phyloP scores from a whole-genome alignment of 2,113 vertebrate species.

The Neodon shergylaensis region DNA sequence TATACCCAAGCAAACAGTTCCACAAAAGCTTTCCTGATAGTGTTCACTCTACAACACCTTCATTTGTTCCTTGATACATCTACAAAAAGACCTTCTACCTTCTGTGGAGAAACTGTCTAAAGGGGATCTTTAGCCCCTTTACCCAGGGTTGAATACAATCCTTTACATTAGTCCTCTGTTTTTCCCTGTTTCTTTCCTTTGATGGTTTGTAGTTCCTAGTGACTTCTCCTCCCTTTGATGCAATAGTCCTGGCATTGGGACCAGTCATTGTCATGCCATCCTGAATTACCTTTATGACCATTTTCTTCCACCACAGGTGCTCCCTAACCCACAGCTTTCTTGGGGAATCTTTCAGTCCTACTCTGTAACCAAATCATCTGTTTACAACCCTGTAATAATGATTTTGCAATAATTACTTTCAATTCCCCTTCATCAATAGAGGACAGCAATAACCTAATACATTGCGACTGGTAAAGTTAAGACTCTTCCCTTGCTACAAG shows the following conservation, averaged over 20 bases:
- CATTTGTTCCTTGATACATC: not conserved
- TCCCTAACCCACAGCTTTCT: not conserved
- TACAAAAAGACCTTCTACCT: not conserved
- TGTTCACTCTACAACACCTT: not conserved
- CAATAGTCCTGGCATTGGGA: not conserved
- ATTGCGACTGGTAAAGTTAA: not conserved
- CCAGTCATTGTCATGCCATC: not conserved
- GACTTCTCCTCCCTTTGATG: not conserved
- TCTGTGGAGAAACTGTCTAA: not conserved
- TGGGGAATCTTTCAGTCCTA: not conserved
- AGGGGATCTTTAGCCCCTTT: not conserved
- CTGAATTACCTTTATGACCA: not conserved
- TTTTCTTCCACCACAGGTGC: not conserved
- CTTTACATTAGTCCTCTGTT: not conserved
- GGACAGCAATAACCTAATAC: not conserved
- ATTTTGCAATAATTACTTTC: not conserved
- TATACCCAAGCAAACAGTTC: not conserved
- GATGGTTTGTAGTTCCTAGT: too few relatives aligned
- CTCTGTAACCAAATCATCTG: not conserved
- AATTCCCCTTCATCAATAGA: not conserved
- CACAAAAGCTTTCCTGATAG: not conserved
- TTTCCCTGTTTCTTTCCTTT: not conserved
- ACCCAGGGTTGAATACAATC: not conserved
- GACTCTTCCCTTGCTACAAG: not conserved
- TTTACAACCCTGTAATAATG: not conserved